phyloP scores from a whole-genome alignment of 2,888 invertebrate species.

The Malachius bipustulatus region DNA sequence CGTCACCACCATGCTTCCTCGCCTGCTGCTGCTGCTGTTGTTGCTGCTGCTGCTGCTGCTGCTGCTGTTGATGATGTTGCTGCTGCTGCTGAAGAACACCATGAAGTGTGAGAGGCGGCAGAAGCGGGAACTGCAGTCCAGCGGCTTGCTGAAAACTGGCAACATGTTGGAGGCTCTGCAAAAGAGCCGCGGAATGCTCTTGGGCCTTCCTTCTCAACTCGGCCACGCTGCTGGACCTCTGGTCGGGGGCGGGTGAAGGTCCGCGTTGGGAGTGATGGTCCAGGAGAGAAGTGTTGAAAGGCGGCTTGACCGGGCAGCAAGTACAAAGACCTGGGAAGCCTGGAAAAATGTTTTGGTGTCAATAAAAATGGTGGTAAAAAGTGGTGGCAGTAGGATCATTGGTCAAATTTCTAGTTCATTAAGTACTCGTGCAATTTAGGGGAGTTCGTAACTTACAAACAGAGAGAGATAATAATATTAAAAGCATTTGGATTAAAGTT shows the following conservation, averaged over 20 bases:
- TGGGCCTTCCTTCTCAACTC: constrained; percentile 87
- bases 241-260: constrained; percentile 43
- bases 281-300: constrained; percentile 29
- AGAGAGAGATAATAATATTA: too few relatives aligned
- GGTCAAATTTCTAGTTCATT: too few relatives aligned
- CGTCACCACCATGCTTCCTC: constrained; percentile 10
- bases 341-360: too few relatives aligned
- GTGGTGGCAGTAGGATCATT: too few relatives aligned
- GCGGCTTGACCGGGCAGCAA: constrained; percentile 62
- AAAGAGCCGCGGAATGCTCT: constrained; percentile 83
- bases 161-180: constrained; percentile 58
- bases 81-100: too few relatives aligned
- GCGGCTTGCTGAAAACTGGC: constrained; percentile 51
- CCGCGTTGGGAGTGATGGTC: constrained; percentile 33
- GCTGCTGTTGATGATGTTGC: constrained; percentile 31
- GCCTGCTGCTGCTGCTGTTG: constrained; percentile 9
- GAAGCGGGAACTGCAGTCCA: constrained; percentile 40
- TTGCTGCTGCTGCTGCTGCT: too few relatives aligned
- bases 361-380: too few relatives aligned
- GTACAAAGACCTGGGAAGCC: constrained; percentile 70
- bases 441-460: too few relatives aligned
- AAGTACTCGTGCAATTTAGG: too few relatives aligned
- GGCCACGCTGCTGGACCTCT: constrained; percentile 77
- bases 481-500: too few relatives aligned
- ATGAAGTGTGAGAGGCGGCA: constrained; percentile 38